Evolutionary conservation across 1,140 invertebrate species (phyloP), one percentile per base, ranked within the genome.

Genomic region (Euura saliciscinereae): DNA sequence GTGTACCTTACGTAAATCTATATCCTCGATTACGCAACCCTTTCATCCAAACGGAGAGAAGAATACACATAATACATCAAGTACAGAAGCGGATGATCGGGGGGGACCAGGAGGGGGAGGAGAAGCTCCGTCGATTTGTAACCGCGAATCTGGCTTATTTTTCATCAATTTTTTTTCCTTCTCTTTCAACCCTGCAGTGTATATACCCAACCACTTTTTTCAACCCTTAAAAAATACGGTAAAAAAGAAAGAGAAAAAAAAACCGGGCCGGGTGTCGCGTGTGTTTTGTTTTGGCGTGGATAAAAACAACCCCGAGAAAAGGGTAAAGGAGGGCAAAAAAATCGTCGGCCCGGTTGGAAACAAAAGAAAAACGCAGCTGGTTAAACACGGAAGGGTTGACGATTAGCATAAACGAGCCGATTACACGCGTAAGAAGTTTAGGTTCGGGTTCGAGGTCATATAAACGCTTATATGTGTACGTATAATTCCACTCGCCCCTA

Each of bases 331-430:
- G 42, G 67, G 10, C 42, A 28, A 28, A 28, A 28, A 28, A 28
- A 28, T n/a, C 51, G 51, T n/a, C 0, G 28, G 8, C 10, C 51
- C 51, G 51, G 8, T 59, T n/a, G 66, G 75, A 51, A 73, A 76
- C 75, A 76, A 76, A 45, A 69, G 68, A 44, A 65, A 68, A 74
- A 66, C 68, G 79, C 84, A 85, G 84, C 84, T 85, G 83, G 84
- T 82, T 84, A 82, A 80, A 81, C 76, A 78, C 69, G 74, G 78
- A 84, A 84, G 84, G 84, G 82, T 85, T 84, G 78, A 68, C 73
- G 78, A 85, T 85, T 85, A 84, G 80, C 83, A 84, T 85, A 85
- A 85, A 80, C 81, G 79, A 75, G 74, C 73, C 81, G 78, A 82
- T 85, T 83, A 83, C 81, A 82, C 78, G 82, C 73, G 67, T 72